These are phyloP conservation scores for Nothoprocta perdicaria DNA, from an alignment of 2,113 vertebrate species.

Conservation along the genomic window DNA sequence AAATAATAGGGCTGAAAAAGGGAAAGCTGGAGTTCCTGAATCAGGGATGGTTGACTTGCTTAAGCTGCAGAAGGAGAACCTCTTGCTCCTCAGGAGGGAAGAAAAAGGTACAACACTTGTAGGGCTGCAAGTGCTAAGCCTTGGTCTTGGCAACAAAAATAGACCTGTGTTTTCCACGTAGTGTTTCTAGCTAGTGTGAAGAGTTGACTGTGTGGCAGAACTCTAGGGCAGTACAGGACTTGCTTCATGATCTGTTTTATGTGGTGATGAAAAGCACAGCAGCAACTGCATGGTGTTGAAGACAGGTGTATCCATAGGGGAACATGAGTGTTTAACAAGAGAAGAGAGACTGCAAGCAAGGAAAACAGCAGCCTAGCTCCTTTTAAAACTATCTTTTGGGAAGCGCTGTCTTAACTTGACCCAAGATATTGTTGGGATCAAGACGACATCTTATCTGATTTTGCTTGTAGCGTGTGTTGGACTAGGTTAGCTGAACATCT, in stretches of 20 bases:
- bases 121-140: background rate
- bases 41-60: background rate
- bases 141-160: background rate
- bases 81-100: background rate
- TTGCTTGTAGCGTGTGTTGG: background rate
- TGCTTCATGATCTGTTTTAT: background rate
- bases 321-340: background rate
- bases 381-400: background rate
- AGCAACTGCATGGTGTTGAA: background rate
- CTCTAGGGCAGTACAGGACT: background rate
- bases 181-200: background rate
- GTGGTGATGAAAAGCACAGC: background rate
- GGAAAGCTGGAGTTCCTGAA: accelerated
- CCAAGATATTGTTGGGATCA: background rate
- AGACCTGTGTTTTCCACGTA: background rate
- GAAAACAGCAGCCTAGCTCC: background rate
- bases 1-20: background rate
- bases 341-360: background rate
- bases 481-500: background rate
- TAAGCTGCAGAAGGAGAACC: background rate
- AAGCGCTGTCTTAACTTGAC: background rate
- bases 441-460: background rate
- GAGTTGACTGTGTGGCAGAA: background rate
- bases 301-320: background rate
- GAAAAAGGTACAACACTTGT: background rate